These are phyloP conservation scores for Lophochroa leadbeateri DNA, from an alignment of 2,113 vertebrate genomes.

Conservation along the genomic window DNA sequence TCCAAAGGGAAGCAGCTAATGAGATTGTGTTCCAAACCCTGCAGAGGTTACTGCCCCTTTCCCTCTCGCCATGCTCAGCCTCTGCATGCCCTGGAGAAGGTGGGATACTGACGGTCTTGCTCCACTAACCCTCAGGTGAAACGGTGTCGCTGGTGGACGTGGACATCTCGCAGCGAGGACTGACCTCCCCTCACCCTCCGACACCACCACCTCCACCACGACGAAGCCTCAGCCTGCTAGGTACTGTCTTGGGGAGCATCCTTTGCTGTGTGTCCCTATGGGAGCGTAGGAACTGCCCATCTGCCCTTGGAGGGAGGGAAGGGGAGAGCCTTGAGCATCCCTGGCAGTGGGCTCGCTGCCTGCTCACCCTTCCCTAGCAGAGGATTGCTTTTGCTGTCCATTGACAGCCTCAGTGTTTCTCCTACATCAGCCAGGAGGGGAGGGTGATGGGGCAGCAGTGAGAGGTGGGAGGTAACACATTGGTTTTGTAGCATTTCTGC, in stretches of 20 bases:
- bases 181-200: constrained; percentile 89
- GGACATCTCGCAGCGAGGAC: constrained; percentile 91
- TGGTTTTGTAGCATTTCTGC: not conserved
- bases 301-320: not conserved
- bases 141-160: constrained; percentile 95
- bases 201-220: constrained; percentile 93
- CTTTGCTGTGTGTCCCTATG: fast-evolving
- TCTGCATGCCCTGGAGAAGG: not conserved
- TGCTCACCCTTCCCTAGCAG: not conserved
- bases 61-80: not conserved
- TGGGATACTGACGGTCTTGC: not conserved
- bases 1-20: not conserved
- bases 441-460: fast-evolving
- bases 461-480: fast-evolving
- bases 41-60: not conserved
- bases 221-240: constrained; percentile 94
- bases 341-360: not conserved
- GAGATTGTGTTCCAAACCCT: fast-evolving
- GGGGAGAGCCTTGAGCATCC: not conserved
- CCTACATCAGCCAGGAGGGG: not conserved
- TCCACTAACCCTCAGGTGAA: constrained; percentile 80
- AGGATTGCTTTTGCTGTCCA: fast-evolving
- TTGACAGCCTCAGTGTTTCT: not conserved
- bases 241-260: constrained; percentile 59
- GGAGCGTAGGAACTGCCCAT: fast-evolving